Evolutionary conservation across 1,140 invertebrate genomes (phyloP).

Genomic region (Sarcophaga bullata): DNA sequence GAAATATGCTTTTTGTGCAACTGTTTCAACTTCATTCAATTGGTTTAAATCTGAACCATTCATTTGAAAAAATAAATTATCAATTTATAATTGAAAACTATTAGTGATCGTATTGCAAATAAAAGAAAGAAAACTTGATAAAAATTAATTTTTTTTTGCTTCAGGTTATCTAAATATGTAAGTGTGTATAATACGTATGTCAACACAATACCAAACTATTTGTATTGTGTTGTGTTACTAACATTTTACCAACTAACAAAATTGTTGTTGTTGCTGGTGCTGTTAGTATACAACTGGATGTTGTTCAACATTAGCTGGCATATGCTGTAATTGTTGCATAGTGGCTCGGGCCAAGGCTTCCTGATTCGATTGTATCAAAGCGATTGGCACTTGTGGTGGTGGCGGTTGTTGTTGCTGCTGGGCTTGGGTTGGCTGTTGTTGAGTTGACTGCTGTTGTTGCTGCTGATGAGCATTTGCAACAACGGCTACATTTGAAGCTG

Average conservation of each 20-base stretch:
- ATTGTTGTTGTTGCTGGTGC: constrained; percentile 47
- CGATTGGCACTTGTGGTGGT: constrained; percentile 60
- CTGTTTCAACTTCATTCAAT: too few species aligned
- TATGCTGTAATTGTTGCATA: constrained; percentile 63
- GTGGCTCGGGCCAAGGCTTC: constrained; percentile 60
- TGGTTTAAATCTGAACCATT: too few species aligned
- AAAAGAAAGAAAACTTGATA: too few species aligned
- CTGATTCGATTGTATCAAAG: constrained; percentile 60
- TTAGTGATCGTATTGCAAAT: too few species aligned
- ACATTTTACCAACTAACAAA: constrained; percentile 9
- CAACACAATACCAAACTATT: too few species aligned
- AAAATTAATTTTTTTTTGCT: too few species aligned
- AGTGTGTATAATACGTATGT: too few species aligned
- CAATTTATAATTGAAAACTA: too few species aligned
- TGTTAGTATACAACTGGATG: constrained; percentile 66
- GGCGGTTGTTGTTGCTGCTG: constrained; percentile 54
- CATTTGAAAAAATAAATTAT: too few species aligned
- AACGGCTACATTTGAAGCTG: constrained; percentile 40
- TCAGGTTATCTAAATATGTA: too few species aligned
- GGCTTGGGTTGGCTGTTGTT: constrained; percentile 53
- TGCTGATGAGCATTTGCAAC: constrained; percentile 45
- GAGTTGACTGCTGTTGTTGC: constrained; percentile 55
- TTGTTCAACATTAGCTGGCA: constrained; percentile 63
- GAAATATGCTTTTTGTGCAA: too few species aligned
- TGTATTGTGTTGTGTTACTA: too few species aligned